Conservation (phyloP, 2,797 vertebrate species). For the Macrochelys suwanniensis region DNA sequence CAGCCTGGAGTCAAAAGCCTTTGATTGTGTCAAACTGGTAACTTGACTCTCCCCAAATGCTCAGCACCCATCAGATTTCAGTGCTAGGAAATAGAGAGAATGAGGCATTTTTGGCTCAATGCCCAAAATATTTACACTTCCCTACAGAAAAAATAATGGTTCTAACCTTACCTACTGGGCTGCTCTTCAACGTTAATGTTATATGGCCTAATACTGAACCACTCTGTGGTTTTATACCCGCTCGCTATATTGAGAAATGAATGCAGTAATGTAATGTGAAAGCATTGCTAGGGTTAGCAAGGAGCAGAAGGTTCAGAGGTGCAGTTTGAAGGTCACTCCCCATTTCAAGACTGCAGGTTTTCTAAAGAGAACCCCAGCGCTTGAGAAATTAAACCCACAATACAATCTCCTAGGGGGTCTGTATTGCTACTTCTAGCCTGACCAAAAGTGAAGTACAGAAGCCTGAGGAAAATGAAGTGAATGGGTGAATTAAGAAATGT, state of each 20-base stretch:
- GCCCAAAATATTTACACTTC: neutral
- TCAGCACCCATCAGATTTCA: neutral
- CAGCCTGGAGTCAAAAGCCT: constrained; percentile 41
- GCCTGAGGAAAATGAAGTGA: neutral
- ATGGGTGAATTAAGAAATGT: fast-evolving
- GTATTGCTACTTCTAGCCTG: neutral
- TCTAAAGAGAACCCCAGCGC: neutral
- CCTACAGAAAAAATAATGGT: neutral
- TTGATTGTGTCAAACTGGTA: constrained; percentile 53
- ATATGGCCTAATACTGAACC: neutral
- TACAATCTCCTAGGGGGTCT: neutral
- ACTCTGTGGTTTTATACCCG: neutral
- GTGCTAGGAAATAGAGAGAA: neutral
- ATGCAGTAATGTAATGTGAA: neutral
- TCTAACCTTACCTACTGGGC: neutral
- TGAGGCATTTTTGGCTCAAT: constrained; percentile 4
- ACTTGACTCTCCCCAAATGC: constrained; percentile 24
- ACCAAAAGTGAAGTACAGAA: neutral
- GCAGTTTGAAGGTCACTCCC: neutral
- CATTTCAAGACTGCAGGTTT: neutral
- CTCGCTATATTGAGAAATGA: neutral
- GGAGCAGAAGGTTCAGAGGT: neutral
- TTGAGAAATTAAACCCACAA: neutral
- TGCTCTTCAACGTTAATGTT: neutral
- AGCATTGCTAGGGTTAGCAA: neutral